phyloP scores from a whole-genome alignment of 2,113 vertebrate species.

The Gymnobelideus leadbeateri region DNA sequence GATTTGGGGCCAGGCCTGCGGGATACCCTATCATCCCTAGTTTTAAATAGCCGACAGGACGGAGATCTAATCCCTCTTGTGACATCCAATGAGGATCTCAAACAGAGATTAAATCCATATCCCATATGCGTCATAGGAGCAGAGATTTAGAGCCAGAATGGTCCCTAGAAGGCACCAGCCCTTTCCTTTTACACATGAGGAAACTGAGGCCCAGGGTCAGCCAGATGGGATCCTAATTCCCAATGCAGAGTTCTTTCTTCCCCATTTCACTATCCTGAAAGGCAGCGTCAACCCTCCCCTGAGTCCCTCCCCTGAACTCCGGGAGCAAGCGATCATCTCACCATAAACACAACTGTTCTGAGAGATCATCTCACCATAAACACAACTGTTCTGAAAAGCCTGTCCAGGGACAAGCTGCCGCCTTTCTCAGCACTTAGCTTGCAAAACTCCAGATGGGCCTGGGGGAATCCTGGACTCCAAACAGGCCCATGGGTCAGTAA shows the following conservation, averaged over 20 bases:
- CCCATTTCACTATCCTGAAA: too few species aligned
- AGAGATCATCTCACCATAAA: background rate
- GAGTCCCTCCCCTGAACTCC: background rate
- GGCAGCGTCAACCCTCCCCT: too few species aligned
- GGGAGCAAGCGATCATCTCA: background rate
- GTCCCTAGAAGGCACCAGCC: background rate
- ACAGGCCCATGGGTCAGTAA: background rate
- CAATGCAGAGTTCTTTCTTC: background rate
- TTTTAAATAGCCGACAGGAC: too few species aligned
- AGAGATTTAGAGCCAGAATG: background rate
- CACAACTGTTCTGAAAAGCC: background rate
- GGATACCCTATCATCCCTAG: too few species aligned
- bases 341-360: too few species aligned
- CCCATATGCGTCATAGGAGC: background rate
- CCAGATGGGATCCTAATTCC: background rate
- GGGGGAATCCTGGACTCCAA: background rate
- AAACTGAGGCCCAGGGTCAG: background rate
- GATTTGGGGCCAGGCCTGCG: too few species aligned
- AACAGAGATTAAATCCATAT: too few species aligned
- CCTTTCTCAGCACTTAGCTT: background rate
- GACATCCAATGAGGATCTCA: background rate
- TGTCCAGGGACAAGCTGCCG: background rate
- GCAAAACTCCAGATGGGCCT: background rate
- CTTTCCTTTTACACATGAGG: background rate
- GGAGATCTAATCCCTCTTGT: background rate